Percentiles rank a stretch among this genome's conserved stretches.
These are phyloP conservation scores for Pheucticus melanocephalus DNA, from an alignment of 2,113 vertebrate species.

Conservation along the genomic window DNA sequence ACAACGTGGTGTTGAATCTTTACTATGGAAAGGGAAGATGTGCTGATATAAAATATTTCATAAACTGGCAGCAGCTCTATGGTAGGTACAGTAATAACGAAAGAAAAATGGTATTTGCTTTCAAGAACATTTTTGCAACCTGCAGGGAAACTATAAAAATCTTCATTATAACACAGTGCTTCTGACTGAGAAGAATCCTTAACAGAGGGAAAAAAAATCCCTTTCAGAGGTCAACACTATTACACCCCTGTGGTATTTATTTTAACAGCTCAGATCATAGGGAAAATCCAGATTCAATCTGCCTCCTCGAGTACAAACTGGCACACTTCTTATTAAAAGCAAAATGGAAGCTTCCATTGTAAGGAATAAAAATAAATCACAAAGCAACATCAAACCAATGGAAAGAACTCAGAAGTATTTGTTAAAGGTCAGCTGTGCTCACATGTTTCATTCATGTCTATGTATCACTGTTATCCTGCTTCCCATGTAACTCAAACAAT, in stretches of 20 bases:
- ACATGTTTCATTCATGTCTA: slow-evolving; percentile 35
- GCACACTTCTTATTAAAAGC: slow-evolving; percentile 44
- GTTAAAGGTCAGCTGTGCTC: slow-evolving; percentile 46
- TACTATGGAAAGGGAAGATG: neutral
- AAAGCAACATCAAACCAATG: slow-evolving; percentile 44
- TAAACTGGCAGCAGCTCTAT: neutral
- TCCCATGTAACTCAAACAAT: slow-evolving; percentile 17
- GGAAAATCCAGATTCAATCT: slow-evolving; percentile 64
- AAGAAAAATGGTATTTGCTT: slow-evolving; percentile 12
- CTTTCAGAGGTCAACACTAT: slow-evolving; percentile 60
- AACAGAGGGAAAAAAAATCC: neutral
- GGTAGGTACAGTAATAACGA: slow-evolving; percentile 2
- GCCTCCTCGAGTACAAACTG: slow-evolving; percentile 29
- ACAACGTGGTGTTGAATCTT: neutral
- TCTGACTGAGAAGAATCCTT: slow-evolving; percentile 42
- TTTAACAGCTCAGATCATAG: slow-evolving; percentile 61
- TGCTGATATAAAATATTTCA: neutral
- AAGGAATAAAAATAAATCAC: slow-evolving; percentile 55
- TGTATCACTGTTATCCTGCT: neutral
- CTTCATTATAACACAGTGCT: slow-evolving; percentile 51
- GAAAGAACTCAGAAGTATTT: slow-evolving; percentile 34
- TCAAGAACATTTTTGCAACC: slow-evolving; percentile 46
- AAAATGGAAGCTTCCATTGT: slow-evolving; percentile 41
- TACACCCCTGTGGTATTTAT: slow-evolving; percentile 63
- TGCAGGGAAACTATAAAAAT: slow-evolving; percentile 62